A percentile compares a stretch with the other conserved stretches of the same genome.
phyloP scores from a whole-genome alignment of 2,797 vertebrate genomes.

The Oophaga sylvatica region DNA sequence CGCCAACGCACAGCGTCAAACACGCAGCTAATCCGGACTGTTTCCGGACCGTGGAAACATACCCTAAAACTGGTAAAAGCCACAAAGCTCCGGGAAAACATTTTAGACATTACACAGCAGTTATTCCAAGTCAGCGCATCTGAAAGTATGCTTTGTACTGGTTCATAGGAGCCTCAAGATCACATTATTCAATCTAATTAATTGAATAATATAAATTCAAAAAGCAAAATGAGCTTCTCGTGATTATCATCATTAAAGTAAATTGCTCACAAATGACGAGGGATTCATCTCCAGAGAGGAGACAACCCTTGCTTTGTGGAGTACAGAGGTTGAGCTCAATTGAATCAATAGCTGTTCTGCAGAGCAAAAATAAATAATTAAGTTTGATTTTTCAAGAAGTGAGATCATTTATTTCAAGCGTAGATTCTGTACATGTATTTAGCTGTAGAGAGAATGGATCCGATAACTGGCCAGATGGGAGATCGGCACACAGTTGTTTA shows the following conservation, averaged over 20 bases:
- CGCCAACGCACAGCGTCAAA: too few relatives aligned
- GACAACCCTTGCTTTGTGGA: slow-evolving; percentile 33
- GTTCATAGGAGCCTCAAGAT: neutral
- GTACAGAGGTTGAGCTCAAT: slow-evolving; percentile 1
- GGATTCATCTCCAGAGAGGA: slow-evolving; percentile 42
- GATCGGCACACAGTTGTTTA: neutral
- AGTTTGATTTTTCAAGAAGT: neutral
- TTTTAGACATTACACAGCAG: neutral
- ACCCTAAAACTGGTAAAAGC: neutral
- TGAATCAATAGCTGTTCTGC: slow-evolving; percentile 7
- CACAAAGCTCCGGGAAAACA: neutral
- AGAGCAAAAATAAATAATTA: neutral
- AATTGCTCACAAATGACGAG: slow-evolving; percentile 44
- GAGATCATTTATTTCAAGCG: neutral
- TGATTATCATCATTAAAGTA: slow-evolving; percentile 57
- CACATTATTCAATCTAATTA: slow-evolving; percentile 49
- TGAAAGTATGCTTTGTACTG: slow-evolving; percentile 27
- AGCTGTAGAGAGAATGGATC: neutral
- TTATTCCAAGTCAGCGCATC: neutral
- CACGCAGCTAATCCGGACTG: too few relatives aligned
- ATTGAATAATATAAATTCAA: slow-evolving; percentile 46
- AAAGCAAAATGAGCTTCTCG: slow-evolving; percentile 30
- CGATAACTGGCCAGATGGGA: neutral
- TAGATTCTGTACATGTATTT: neutral
- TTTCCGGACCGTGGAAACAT: too few relatives aligned